A percentile compares a stretch with the other conserved stretches of the same genome.
These are phyloP conservation scores for Esox lucius DNA, from an alignment of 2,797 vertebrate genomes.

Conservation along the genomic window DNA sequence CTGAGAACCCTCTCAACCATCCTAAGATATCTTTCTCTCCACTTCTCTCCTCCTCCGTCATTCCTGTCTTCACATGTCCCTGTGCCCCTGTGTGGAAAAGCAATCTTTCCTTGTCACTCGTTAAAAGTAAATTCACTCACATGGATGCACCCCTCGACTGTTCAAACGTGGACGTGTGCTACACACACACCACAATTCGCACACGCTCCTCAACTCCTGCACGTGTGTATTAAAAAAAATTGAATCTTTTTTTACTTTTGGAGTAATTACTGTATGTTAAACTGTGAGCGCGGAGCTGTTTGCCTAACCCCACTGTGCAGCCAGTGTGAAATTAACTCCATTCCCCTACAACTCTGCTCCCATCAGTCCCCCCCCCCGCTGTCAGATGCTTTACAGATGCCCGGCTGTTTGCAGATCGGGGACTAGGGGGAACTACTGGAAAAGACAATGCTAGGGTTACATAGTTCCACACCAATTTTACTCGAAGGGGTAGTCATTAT, in stretches of 20 bases:
- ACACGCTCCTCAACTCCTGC: neutral
- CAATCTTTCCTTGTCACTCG: conserved; percentile 51
- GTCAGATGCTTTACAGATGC: conserved; percentile 64
- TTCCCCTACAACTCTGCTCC: conserved; percentile 59
- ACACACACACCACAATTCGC: neutral
- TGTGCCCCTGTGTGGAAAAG: conserved; percentile 6
- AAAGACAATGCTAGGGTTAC: conserved; percentile 48
- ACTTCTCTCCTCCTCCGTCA: too few relatives aligned
- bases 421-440: conserved; percentile 33
- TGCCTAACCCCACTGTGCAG: conserved; percentile 69
- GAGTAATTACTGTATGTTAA: conserved; percentile 72
- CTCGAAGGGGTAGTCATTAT: conserved; percentile 30
- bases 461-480: conserved; percentile 27
- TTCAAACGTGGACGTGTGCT: conserved; percentile 26
- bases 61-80: neutral
- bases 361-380: conserved; percentile 70
- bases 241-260: conserved; percentile 59
- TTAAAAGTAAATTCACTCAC: conserved; percentile 44
- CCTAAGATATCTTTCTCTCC: neutral
- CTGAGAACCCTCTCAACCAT: neutral
- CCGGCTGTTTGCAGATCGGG: conserved; percentile 25
- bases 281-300: conserved; percentile 48
- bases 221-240: conserved; percentile 48
- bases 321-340: conserved; percentile 85
- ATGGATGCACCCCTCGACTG: conserved; percentile 46